Evolutionary conservation across 2,888 invertebrate genomes (phyloP).

Genomic region (Cosmia trapezina): DNA sequence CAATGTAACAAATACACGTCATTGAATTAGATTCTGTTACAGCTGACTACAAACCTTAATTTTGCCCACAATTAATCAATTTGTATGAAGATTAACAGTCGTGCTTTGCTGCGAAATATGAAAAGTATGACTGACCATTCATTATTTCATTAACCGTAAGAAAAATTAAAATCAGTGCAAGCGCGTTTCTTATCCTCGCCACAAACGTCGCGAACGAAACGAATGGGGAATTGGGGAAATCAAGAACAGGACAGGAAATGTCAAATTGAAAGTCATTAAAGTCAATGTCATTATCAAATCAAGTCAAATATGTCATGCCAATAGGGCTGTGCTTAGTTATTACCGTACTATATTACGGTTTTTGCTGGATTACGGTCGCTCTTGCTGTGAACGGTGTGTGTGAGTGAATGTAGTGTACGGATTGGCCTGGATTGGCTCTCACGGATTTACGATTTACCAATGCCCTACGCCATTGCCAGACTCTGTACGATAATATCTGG

Average conservation of each 20-base stretch:
- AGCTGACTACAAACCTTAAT: slow-evolving; percentile 80
- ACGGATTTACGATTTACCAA: too few species aligned
- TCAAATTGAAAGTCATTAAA: slow-evolving; percentile 1
- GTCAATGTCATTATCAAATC: neutral
- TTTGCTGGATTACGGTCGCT: neutral
- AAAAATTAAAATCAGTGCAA: slow-evolving; percentile 3
- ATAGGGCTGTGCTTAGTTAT: neutral
- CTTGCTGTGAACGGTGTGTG: too few species aligned
- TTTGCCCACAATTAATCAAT: slow-evolving; percentile 67
- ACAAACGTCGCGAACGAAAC: neutral
- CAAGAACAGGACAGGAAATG: neutral
- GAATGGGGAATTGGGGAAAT: neutral
- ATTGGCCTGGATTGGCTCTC: neutral
- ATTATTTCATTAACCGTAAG: slow-evolving; percentile 21
- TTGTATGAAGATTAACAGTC: slow-evolving; percentile 23
- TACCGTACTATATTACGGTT: too few species aligned
- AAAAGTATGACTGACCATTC: slow-evolving; percentile 46
- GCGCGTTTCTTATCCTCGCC: slow-evolving; percentile 6
- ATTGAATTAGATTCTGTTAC: slow-evolving; percentile 66
- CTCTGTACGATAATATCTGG: too few species aligned
- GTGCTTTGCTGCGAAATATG: slow-evolving; percentile 16
- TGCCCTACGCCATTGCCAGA: too few species aligned
- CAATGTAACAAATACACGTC: slow-evolving; percentile 82
- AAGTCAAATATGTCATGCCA: neutral
- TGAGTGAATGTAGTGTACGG: neutral